phyloP scores from a whole-genome alignment of 2,797 vertebrate species.

The Triplophysa yarkandensis region DNA sequence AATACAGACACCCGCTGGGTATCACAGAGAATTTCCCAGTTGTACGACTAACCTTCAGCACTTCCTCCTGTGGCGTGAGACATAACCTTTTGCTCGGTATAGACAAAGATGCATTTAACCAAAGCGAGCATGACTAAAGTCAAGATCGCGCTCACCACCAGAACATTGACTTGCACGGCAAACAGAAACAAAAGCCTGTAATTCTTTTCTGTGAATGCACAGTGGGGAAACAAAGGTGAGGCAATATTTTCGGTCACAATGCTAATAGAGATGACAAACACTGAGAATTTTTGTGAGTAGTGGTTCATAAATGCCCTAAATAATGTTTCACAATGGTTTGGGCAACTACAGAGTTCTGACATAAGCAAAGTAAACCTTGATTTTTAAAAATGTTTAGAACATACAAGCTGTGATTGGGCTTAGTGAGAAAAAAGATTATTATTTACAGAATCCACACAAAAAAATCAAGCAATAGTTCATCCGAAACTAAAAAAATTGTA shows the following conservation, averaged over 20 bases:
- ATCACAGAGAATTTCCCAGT: conserved; percentile 71
- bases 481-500: too few relatives aligned
- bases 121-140: conserved; percentile 22
- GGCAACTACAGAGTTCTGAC: background rate
- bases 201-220: conserved; percentile 11
- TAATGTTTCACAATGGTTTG: background rate
- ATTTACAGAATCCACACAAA: too few relatives aligned
- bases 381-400: too few relatives aligned
- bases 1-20: conserved; percentile 59
- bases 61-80: conserved; percentile 46
- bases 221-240: background rate
- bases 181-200: conserved; percentile 23
- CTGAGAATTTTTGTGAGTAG: background rate
- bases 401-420: too few relatives aligned
- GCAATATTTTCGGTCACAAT: conserved; percentile 1
- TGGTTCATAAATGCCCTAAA: background rate
- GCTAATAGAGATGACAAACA: background rate
- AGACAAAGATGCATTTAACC: conserved; percentile 29
- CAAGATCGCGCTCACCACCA: background rate
- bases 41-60: conserved; percentile 73
- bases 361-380: background rate
- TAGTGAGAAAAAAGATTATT: too few relatives aligned
- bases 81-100: conserved; percentile 51
- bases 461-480: too few relatives aligned
- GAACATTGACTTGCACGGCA: conserved; percentile 18